phyloP scores from a whole-genome alignment of 2,113 vertebrate genomes.

The Synchiropus splendidus region DNA sequence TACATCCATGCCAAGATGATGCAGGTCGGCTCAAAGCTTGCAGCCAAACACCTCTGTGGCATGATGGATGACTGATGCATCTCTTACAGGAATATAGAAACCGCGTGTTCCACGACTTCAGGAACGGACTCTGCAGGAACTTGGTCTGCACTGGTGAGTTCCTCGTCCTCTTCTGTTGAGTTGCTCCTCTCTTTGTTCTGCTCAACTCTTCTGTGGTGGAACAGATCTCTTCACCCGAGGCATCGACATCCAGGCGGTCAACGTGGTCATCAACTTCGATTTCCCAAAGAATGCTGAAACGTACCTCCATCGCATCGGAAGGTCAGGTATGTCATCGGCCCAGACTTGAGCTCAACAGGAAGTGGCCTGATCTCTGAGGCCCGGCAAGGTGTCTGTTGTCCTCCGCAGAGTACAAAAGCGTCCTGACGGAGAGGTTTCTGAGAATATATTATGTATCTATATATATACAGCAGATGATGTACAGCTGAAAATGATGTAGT shows the following conservation, averaged over 20 bases:
- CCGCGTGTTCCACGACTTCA: conserved; percentile 70
- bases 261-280: conserved; percentile 75
- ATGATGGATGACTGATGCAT: background rate
- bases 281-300: conserved; percentile 73
- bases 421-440: too few relatives aligned
- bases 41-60: too few relatives aligned
- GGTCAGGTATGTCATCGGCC: conserved; percentile 63
- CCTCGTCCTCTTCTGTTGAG: background rate
- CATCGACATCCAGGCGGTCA: conserved; percentile 74
- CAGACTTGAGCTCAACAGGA: too few relatives aligned
- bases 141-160: conserved; percentile 70
- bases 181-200: background rate
- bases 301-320: conserved; percentile 72
- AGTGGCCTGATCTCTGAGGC: too few relatives aligned
- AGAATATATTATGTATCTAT: too few relatives aligned
- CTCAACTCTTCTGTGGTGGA: background rate
- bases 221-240: conserved; percentile 74
- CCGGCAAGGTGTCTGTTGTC: too few relatives aligned
- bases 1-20: conserved; percentile 77
- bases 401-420: too few relatives aligned
- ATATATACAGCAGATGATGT: too few relatives aligned
- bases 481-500: too few relatives aligned
- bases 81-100: conserved; percentile 62
- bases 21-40: conserved; percentile 71
- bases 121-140: conserved; percentile 72